Conservation (phyloP, 2,113 vertebrate genomes). For the Gasterosteus nipponicus region DNA sequence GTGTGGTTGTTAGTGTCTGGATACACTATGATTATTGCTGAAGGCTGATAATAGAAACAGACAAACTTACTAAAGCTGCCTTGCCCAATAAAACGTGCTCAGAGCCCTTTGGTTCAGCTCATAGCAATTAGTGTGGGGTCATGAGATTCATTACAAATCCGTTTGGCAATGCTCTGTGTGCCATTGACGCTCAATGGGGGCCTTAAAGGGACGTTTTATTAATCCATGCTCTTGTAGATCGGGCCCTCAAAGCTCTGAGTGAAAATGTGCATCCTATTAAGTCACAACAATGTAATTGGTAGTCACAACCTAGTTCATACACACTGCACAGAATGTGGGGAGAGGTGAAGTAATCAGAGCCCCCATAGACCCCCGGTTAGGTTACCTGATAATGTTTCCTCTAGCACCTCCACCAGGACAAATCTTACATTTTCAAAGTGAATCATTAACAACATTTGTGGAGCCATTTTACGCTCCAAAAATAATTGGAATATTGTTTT, state of each 20-base stretch:
- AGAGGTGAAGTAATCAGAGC: neutral
- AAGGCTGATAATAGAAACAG: neutral
- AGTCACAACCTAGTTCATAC: neutral
- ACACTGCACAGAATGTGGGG: neutral
- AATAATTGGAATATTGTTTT: neutral
- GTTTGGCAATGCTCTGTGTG: neutral
- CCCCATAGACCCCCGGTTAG: neutral
- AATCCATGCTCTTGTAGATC: neutral
- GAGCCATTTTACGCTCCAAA: neutral
- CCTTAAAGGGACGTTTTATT: neutral
- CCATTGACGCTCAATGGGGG: neutral
- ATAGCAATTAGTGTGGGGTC: neutral
- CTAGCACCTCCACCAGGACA: slow-evolving; percentile 8
- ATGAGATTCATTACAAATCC: neutral
- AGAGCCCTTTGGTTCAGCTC: neutral
- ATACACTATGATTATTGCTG: neutral
- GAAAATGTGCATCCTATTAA: neutral
- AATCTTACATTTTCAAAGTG: neutral
- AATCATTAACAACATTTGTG: neutral
- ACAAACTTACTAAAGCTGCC: neutral
- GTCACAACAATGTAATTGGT: neutral
- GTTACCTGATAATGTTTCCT: slow-evolving; percentile 2
- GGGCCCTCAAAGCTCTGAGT: neutral
- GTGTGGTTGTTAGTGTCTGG: neutral
- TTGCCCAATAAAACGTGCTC: too few relatives aligned